A percentile compares a stretch with the other conserved stretches of the same genome.
These are phyloP conservation scores for Bradynema listronoti DNA, from an alignment of 1,140 invertebrate genomes.

Conservation along the genomic window DNA sequence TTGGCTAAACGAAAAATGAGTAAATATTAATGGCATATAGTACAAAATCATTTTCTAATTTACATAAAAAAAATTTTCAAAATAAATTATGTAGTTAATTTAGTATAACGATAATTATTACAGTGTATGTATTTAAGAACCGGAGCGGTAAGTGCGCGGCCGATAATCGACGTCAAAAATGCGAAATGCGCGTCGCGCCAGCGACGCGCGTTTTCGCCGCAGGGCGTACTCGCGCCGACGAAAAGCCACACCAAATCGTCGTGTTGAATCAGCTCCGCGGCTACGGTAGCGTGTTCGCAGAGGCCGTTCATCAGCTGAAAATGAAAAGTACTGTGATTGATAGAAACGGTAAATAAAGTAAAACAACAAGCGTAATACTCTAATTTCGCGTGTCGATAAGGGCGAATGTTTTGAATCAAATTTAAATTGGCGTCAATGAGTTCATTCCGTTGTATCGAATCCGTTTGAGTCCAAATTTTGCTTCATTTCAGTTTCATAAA, in stretches of 20 bases:
- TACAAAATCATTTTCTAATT: conserved; percentile 12
- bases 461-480: background rate
- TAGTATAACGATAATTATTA: conserved; percentile 62
- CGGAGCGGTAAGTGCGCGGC: conserved; percentile 80
- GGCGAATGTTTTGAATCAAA: conserved; percentile 7
- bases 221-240: conserved; percentile 81
- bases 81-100: no score
- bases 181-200: conserved; percentile 95
- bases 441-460: conserved; percentile 1
- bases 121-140: conserved; percentile 95
- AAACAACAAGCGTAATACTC: conserved; percentile 6
- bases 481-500: background rate
- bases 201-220: conserved; percentile 68
- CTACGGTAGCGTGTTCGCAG: conserved; percentile 77
- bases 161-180: conserved; percentile 86
- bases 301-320: conserved; percentile 79
- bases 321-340: background rate
- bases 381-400: background rate
- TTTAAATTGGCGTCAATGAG: background rate
- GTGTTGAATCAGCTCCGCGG: conserved; percentile 88
- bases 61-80: background rate
- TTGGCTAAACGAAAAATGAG: conserved; percentile 69
- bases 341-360: background rate
- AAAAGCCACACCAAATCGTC: conserved; percentile 91
- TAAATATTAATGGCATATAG: background rate